Evolutionary conservation across 92 coral and sea anemone species (phyloP), one percentile per base, ranked within the genome.

Genomic region (Palythoa grandis): DNA sequence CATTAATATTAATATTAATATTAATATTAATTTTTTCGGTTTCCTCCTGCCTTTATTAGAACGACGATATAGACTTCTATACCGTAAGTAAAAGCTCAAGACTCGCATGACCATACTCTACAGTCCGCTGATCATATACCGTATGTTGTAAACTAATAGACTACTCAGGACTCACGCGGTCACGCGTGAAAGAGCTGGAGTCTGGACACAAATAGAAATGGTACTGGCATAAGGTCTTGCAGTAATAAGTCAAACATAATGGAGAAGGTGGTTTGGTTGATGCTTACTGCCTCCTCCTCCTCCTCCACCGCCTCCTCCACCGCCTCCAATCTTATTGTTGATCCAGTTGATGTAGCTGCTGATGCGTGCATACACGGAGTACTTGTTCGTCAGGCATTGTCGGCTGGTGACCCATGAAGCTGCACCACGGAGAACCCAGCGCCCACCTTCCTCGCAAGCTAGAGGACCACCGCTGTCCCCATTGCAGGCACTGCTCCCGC

Each of bases 281-380:
- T 67, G 7, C 38, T 24, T 67, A 4, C 72, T 38, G 4, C 25
- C 56, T 17, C 78, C 61, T n/a, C 78, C 78, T 8, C 58, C 58
- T 9, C 78, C 71, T 6, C 71, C 71, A 2, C 38, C 72, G 0
- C 72, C 72, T 1, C 79, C 79, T 2, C 60, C 58, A 0, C 61
- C 79, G 4, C 79, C 79, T 74, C 61, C 39, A 20, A 47, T 74
- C 12, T 74, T 74, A 25, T 25, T 74, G 63, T 74, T 74, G 61
- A 74, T 74, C 79, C 63, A 74, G 61, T 74, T 74, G 15, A 74
- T 74, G n/a, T 74, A 74, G 79, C 79, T 74, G 79, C 79, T 74
- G 58, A 74, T 74, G 16, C 79, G 63, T 7, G 79, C 79, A 74
- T 74, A 74, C 60, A 74, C 79, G 79, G 79, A 74, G 79, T 50